Base-by-base conservation (phyloP, 2,797 vertebrate genomes). In the Botia kubotai region DNA sequence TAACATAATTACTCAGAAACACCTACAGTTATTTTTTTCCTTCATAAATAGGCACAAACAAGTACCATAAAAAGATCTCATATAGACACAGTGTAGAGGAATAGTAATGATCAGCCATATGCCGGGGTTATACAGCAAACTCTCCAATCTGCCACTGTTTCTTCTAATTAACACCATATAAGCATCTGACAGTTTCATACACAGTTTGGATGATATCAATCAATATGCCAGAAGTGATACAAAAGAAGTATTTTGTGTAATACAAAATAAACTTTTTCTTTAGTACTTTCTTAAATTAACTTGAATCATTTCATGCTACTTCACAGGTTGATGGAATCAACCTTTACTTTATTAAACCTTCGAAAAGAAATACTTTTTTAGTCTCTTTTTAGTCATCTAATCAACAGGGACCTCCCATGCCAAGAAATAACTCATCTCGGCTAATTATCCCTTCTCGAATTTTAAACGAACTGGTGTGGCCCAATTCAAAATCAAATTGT, bases 1-100 rank as follows among this genome's bases (percentile, higher is more conserved):
- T 98, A 97, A 95, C 95, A 96, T 94, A 96, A 96, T 96, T 95
- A 95, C 94, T 96, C 94, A 95, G 93, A 95, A 96, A 95, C 95
- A 96, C 94, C 95, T 96, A 95, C 94, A 95, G 95, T 95, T 95
- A 95, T 94, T 95, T 94, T 95, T 95, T 96, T 95, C 93, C 94
- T 95, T 96, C 95, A 95, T 96, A 96, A 96, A 96, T 96, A 96
- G 94, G 95, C 92, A 93, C 93, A 95, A 95, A 95, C 93, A 94
- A 90, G 90, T 93, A 95, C 89, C 93, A 95, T 95, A 86, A 87
- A 89, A 93, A 94, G 94, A 94, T 95, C 80, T 86, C 94, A 80
- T 85, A 75, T 80, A 84, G 82, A 81, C 83, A 87, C 85, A 83
- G 82, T 85, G 83, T 83, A 83, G 81, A 83, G 82, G 85, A 84